Evolutionary conservation across 2,888 invertebrate species (phyloP).

Genomic region (Tetramorium bicarinatum): DNA sequence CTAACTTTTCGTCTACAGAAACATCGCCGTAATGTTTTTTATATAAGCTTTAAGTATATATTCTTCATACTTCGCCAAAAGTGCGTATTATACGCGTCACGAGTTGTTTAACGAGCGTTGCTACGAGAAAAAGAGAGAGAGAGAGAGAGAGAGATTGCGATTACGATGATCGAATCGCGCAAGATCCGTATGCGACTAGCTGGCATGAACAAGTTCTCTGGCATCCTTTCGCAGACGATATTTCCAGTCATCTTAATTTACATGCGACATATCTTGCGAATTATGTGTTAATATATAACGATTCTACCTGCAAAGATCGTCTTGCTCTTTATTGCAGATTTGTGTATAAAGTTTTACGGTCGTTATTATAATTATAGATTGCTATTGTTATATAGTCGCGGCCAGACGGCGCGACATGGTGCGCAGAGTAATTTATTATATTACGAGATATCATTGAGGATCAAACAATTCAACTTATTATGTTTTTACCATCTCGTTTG

Average conservation of each 20-base stretch:
- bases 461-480: slow-evolving; percentile 6
- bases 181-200: slow-evolving; percentile 12
- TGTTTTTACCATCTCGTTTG: slow-evolving; percentile 10
- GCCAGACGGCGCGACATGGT: background rate
- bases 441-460: slow-evolving; percentile 18
- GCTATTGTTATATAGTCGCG: slow-evolving; percentile 36
- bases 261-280: slow-evolving; percentile 30
- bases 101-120: slow-evolving; percentile 16
- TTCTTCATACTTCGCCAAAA: background rate
- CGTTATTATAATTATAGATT: slow-evolving; percentile 48
- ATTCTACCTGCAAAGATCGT: slow-evolving; percentile 17
- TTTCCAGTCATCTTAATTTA: slow-evolving; percentile 46
- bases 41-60: slow-evolving; percentile 13
- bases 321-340: slow-evolving; percentile 7
- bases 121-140: background rate
- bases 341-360: slow-evolving; percentile 42
- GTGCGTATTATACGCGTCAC: background rate
- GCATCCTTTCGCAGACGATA: slow-evolving; percentile 4
- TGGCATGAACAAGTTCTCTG: background rate
- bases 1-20: background rate
- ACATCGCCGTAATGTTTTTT: slow-evolving; percentile 14
- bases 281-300: slow-evolving; percentile 7
- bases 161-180: background rate
- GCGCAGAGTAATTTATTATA: slow-evolving; percentile 51
- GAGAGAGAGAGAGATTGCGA: background rate